Conservation (phyloP, 2,888 invertebrate species). For the Hypercompe scribonia region DNA sequence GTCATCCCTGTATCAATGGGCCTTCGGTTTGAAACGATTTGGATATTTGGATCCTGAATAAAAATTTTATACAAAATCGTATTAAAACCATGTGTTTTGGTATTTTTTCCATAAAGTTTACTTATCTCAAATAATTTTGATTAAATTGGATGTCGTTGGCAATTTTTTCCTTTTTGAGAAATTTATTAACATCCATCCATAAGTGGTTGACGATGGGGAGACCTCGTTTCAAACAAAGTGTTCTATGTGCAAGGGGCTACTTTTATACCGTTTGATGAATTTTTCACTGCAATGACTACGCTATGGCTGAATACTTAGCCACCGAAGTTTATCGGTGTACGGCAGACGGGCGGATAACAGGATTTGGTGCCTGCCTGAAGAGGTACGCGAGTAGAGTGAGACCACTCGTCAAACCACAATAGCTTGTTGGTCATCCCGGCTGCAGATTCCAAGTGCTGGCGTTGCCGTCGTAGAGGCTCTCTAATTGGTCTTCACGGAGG, state of each 20-base stretch:
- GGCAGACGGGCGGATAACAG: constrained; percentile 51
- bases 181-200: constrained; percentile 11
- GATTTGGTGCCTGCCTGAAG: no score
- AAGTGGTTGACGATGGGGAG: constrained; percentile 19
- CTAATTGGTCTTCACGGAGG: no score
- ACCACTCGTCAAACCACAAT: no score
- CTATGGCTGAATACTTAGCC: constrained; percentile 54
- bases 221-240: constrained; percentile 4
- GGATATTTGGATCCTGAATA: constrained; percentile 41
- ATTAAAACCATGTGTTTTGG: constrained; percentile 16
- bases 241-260: neutral
- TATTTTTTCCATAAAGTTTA: no score
- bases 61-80: constrained; percentile 27
- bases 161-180: constrained; percentile 9
- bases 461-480: no score
- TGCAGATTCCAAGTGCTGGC: no score
- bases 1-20: no score
- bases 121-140: constrained; percentile 13
- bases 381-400: no score
- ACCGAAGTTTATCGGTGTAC: constrained; percentile 45
- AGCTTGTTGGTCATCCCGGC: no score
- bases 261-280: constrained; percentile 25
- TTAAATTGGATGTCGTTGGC: constrained; percentile 14
- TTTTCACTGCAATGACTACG: constrained; percentile 44
- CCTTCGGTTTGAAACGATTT: no score